Evolutionary conservation across 2,113 vertebrate species (phyloP), one percentile per base, ranked within the genome.

Genomic region (Arothron firmamentum): DNA sequence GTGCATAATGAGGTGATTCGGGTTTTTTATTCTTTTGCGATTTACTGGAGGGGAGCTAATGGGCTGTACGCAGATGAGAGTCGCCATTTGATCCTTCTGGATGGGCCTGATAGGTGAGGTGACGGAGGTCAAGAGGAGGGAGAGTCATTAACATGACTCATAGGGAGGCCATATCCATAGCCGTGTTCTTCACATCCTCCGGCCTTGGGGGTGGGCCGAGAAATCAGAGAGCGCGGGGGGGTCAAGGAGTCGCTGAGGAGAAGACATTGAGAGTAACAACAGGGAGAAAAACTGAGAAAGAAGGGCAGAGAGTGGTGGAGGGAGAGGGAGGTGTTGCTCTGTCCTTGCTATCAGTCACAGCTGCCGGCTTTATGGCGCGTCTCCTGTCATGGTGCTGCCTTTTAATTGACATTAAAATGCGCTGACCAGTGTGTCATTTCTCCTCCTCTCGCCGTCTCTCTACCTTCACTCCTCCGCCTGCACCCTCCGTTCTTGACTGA

Each of bases 401-500:
- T 75, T 85, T 90, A 90, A 90, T 87, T 82, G 85, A 81, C 85
- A 88, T 80, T 89, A 86, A 87, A 82, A 77, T 56, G 73, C 74
- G 71, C 61, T 81, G 84, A 77, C 78, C 77, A 75, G 74, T 72
- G 70, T 82, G 78, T 77, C 66, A 70, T 55, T 41, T 4, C 73
- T 67, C 69, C 65, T 38, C 49, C 54, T 56, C 49, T 23, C n/a
- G 34, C 9, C 41, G 20, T 38, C 54, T 28, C 45, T 53, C 53
- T 55, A 48, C 15, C 46, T 28, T 52, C 54, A 38, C 56, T 61
- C 58, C 46, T 67, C 61, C 59, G n/a, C 53, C 46, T 64, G 41
- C 60, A 55, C 53, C 66, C 65, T 75, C 25, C 1, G 0, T 8
- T 25, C 64, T 62, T 78, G 76, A 79, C 52, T 61, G 72, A 82